A percentile compares a stretch with the other conserved stretches of the same genome.
Conservation (phyloP, 2,113 vertebrate species). For the Gobio gobio region DNA sequence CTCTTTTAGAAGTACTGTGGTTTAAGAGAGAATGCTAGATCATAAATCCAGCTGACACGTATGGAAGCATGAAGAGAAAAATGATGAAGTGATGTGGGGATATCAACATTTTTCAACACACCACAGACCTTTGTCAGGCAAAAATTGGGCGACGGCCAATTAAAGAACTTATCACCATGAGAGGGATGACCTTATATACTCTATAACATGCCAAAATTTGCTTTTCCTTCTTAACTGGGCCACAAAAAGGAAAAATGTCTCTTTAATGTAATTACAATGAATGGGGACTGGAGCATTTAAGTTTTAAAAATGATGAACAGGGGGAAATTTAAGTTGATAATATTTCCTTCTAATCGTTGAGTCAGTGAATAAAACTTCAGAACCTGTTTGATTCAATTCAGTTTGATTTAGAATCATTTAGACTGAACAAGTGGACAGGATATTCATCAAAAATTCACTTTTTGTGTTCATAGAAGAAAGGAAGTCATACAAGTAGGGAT, state of each 20-base stretch:
- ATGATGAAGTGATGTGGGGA: conserved; percentile 33
- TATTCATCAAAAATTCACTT: too few species aligned
- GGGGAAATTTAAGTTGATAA: neutral
- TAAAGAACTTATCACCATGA: neutral
- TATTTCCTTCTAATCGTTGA: neutral
- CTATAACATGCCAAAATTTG: neutral
- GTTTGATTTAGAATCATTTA: neutral
- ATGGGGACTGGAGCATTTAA: neutral
- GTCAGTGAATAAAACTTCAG: neutral
- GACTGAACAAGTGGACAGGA: neutral
- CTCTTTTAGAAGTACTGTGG: neutral
- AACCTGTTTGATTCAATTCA: neutral
- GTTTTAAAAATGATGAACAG: neutral
- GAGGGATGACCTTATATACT: neutral
- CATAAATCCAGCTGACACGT: conserved; percentile 9
- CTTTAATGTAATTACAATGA: neutral
- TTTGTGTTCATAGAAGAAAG: too few species aligned
- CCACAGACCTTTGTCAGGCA: conserved; percentile 2
- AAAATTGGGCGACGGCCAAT: neutral
- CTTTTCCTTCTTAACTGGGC: neutral
- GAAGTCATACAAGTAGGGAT: too few species aligned
- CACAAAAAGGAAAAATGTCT: neutral
- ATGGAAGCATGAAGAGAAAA: conserved; percentile 18
- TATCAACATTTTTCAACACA: conserved; percentile 13
- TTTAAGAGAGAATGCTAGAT: neutral